A percentile compares a stretch with the other conserved stretches of the same genome.
phyloP scores from a whole-genome alignment of 2,113 vertebrate species.

The Numida meleagris region DNA sequence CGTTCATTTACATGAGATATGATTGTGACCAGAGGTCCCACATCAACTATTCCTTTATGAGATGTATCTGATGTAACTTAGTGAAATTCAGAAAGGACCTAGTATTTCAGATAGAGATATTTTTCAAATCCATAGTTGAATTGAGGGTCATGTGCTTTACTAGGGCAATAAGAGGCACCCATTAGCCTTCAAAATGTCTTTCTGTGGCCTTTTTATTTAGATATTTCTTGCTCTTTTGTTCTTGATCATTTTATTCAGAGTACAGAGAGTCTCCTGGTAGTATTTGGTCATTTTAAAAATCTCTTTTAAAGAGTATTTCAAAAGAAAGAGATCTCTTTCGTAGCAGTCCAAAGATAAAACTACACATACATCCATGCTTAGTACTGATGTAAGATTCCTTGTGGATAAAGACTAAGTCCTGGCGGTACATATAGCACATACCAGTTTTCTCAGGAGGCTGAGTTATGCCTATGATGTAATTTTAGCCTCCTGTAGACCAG shows the following conservation, averaged over 20 bases:
- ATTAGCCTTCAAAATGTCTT: background rate
- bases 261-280: background rate
- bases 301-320: background rate
- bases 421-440: background rate
- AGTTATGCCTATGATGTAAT: background rate
- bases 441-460: background rate
- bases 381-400: background rate
- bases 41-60: background rate
- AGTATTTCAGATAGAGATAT: background rate
- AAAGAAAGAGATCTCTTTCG: background rate
- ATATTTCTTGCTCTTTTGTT: background rate
- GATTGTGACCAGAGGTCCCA: background rate
- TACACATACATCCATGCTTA: background rate
- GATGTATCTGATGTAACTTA: background rate
- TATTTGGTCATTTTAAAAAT: background rate
- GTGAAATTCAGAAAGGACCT: background rate
- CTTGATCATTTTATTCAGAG: background rate
- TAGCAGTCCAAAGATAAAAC: background rate
- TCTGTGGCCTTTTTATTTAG: background rate
- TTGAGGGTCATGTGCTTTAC: background rate
- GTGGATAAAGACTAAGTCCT: background rate
- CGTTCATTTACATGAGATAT: background rate
- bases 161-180: background rate
- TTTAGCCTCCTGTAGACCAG: conserved; percentile 37
- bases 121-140: background rate